phyloP scores from a whole-genome alignment of 2,888 invertebrate species.

The Synergus itoensis region DNA sequence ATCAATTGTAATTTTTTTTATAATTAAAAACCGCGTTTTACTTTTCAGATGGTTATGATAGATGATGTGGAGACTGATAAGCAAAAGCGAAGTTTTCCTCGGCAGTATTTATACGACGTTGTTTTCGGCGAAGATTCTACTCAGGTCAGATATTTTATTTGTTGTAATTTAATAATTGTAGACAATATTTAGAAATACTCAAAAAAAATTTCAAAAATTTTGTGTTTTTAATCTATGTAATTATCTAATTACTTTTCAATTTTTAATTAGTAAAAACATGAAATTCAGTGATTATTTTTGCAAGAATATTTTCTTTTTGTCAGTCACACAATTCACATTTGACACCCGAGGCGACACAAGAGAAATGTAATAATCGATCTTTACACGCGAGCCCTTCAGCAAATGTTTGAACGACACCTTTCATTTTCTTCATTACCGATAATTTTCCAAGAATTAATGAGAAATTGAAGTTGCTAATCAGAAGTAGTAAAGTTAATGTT shows the following conservation, averaged over 20 bases:
- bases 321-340: not conserved
- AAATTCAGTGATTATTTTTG: not conserved
- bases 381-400: slow-evolving; percentile 16
- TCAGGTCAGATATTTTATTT: slow-evolving; percentile 82
- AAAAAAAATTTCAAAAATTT: not conserved
- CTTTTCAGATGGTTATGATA: slow-evolving; percentile 82
- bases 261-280: not conserved
- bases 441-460: not conserved
- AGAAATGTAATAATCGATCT: slow-evolving; percentile 8
- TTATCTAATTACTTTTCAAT: not conserved
- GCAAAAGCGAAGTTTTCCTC: slow-evolving; percentile 85
- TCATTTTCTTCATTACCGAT: not conserved
- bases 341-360: not conserved
- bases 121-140: slow-evolving; percentile 93
- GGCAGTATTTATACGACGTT: slow-evolving; percentile 93
- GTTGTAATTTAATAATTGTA: not conserved
- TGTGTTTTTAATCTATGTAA: not conserved
- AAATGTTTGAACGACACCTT: not conserved
- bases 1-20: not conserved
- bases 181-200: not conserved
- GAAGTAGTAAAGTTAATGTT: not conserved
- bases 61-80: slow-evolving; percentile 82
- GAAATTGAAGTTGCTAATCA: not conserved
- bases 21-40: not conserved
- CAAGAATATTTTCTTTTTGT: not conserved